Evolutionary conservation across 1,140 invertebrate genomes (phyloP), one percentile per base, ranked within the genome.

Genomic region (Sitobion miscanthi): DNA sequence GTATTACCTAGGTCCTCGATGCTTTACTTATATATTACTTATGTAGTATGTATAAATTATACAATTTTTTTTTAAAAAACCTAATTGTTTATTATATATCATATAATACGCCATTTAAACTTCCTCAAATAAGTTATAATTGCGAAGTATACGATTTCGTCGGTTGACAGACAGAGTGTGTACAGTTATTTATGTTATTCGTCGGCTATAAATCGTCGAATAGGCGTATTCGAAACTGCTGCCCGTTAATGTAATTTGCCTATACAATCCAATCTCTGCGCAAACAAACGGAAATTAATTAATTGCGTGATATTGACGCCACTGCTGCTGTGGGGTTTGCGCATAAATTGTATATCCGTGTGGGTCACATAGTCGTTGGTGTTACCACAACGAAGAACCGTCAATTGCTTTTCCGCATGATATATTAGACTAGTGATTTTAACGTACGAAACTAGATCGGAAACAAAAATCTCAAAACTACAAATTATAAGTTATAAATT

Each of bases 171-270:
- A 89, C 17, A 11, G 49, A 54, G 17, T 23, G 17, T 23, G 49
- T 38, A 23, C n/a, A 35, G 49, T 89, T 89, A 89, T 89, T 89
- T 89, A 89, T 89, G 87, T 89, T 89, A 35, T 89, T 89, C 87
- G 49, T 35, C 49, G n/a, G n/a, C 87, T 52, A 89, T 89, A 89
- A 89, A 89, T 89, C 21, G 47, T 54, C 49, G 49, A 89, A 89
- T 89, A 89, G 49, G 49, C 87, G 87, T 89, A 54, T 89, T 54
- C 87, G 47, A 52, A 54, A 89, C n/a, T 25, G 47, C n/a, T n/a
- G 49, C n/a, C 87, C 87, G 49, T 38, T 52, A 89, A 89, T 89
- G 87, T 89, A 89, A 54, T 54, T 89, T 54, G 49, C n/a, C 49
- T 38, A 54, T 89, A 38, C 49, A 52, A 54, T 89, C 47, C 87